These are phyloP conservation scores for Drosophila bunnanda DNA, from an alignment of 2,888 invertebrate genomes.

Conservation along the genomic window DNA sequence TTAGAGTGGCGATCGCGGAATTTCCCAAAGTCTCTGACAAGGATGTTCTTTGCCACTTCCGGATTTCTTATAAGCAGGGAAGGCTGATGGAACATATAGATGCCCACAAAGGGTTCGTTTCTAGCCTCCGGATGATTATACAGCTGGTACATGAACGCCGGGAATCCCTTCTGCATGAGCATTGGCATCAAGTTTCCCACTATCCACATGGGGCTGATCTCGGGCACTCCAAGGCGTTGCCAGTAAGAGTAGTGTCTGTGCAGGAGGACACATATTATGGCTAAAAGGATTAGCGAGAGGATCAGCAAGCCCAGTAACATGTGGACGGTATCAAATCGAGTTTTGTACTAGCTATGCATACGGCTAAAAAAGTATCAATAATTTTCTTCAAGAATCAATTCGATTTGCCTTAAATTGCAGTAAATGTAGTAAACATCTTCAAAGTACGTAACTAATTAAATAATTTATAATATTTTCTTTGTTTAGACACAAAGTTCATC, in stretches of 20 bases:
- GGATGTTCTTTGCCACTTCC: constrained; percentile 84
- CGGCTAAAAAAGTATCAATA: not conserved
- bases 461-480: not conserved
- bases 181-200: constrained; percentile 84
- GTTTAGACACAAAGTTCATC: not conserved
- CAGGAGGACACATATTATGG: constrained; percentile 49
- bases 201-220: constrained; percentile 81
- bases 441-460: not conserved
- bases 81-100: constrained; percentile 85
- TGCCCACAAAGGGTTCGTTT: constrained; percentile 82
- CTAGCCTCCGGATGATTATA: constrained; percentile 80
- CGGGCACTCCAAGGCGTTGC: constrained; percentile 81
- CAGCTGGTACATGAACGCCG: constrained; percentile 80
- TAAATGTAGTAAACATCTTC: no score
- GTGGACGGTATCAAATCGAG: not conserved
- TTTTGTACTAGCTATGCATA: constrained; percentile 3
- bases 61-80: constrained; percentile 84
- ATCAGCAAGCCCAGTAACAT: constrained; percentile 52
- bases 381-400: not conserved
- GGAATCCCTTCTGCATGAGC: constrained; percentile 78
- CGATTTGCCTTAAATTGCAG: not conserved
- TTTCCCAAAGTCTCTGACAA: constrained; percentile 85
- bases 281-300: constrained; percentile 26
- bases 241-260: constrained; percentile 73
- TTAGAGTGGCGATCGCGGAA: constrained; percentile 84